Conservation (phyloP, 1,140 invertebrate genomes). For the Eufriesea mexicana region DNA sequence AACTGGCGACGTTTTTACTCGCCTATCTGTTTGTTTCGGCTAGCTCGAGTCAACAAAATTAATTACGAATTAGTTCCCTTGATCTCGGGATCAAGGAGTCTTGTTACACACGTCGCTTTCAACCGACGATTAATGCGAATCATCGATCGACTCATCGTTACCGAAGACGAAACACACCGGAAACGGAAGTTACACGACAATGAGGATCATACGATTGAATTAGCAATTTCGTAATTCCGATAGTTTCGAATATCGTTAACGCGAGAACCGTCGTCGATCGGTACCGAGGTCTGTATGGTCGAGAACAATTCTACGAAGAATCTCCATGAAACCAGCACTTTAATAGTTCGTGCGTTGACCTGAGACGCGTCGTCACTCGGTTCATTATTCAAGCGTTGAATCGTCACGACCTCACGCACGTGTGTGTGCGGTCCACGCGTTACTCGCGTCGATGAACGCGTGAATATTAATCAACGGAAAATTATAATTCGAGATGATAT, state of each 20-base stretch:
- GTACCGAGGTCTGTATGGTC: not conserved
- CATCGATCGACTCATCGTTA: not conserved
- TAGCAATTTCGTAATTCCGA: not conserved
- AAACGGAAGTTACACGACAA: not conserved
- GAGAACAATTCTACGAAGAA: not conserved
- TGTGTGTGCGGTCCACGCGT: not conserved
- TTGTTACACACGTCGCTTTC: not conserved
- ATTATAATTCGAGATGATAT: not conserved
- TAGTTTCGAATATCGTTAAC: not conserved
- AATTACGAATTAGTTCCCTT: conserved; percentile 13
- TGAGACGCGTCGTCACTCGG: not conserved
- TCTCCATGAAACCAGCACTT: not conserved
- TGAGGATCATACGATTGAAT: not conserved
- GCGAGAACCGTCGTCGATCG: too few species aligned
- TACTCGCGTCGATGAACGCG: too few species aligned
- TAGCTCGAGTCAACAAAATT: conserved; percentile 2
- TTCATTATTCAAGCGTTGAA: conserved; percentile 36
- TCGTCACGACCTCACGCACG: not conserved
- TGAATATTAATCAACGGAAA: not conserved
- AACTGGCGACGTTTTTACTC: not conserved
- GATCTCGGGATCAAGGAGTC: conserved; percentile 18
- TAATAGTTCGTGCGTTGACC: conserved; percentile 37
- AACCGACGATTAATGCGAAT: not conserved
- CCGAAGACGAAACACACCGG: not conserved
- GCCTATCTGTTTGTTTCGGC: not conserved